These are phyloP conservation scores for Atlantisia rogersi DNA, from an alignment of 2,113 vertebrate species.

Conservation along the genomic window DNA sequence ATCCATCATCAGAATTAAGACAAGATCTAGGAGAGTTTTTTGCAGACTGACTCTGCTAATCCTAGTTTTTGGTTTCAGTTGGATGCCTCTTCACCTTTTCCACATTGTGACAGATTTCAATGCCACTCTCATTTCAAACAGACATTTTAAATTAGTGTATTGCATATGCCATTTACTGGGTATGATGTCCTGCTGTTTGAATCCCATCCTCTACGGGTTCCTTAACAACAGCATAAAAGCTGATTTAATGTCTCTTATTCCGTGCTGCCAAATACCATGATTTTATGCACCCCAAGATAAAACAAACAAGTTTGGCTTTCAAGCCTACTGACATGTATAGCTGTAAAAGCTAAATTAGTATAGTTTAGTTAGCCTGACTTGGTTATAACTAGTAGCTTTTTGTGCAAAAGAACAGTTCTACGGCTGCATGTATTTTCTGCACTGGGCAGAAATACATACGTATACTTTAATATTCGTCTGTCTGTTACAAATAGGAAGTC, in stretches of 20 bases:
- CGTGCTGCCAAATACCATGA: constrained; percentile 76
- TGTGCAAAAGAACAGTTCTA: neutral
- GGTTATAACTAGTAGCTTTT: neutral
- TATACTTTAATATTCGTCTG: neutral
- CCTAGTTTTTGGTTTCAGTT: constrained; percentile 82
- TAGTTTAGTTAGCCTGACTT: constrained; percentile 7
- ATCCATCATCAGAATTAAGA: constrained; percentile 75
- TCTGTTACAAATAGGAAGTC: constrained; percentile 3
- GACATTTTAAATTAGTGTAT: constrained; percentile 85
- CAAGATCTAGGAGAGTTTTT: constrained; percentile 80
- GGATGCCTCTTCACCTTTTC: constrained; percentile 87
- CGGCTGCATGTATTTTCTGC: neutral
- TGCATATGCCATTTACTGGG: constrained; percentile 86
- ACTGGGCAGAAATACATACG: constrained; percentile 5
- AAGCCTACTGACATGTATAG: neutral
- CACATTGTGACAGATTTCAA: constrained; percentile 86
- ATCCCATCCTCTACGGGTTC: constrained; percentile 86
- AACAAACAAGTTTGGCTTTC: constrained; percentile 8
- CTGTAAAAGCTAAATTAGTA: constrained; percentile 13
- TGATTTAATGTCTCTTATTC: constrained; percentile 80
- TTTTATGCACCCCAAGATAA: constrained; percentile 18
- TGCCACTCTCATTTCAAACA: constrained; percentile 82
- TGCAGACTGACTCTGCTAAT: constrained; percentile 81
- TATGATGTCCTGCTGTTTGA: constrained; percentile 86
- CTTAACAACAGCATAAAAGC: constrained; percentile 86